Evolutionary conservation across 2,888 invertebrate species (phyloP).

Genomic region (Aporophyla lueneburgensis): DNA sequence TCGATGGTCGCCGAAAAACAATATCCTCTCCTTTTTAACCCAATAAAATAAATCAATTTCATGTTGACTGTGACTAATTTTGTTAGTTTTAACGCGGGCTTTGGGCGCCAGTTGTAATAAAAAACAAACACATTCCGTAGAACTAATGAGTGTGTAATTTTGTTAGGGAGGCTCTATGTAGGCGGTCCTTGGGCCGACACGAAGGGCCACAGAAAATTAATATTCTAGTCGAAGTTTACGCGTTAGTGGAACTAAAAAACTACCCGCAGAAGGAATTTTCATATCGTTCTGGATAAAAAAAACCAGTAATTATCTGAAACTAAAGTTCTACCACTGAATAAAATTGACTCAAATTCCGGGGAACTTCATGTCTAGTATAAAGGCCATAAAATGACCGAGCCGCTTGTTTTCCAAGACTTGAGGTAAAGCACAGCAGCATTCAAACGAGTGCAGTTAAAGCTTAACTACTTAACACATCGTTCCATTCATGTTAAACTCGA

Average conservation of each 20-base stretch:
- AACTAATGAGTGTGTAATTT: constrained; percentile 90
- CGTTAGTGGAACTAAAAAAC: constrained; percentile 58
- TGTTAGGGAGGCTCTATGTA: constrained; percentile 85
- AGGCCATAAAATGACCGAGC: background rate
- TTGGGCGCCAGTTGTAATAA: constrained; percentile 83
- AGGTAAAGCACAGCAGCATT: constrained; percentile 5
- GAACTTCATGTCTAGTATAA: background rate
- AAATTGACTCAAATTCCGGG: constrained; percentile 14
- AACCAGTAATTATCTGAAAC: constrained; percentile 1
- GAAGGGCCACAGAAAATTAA: constrained; percentile 76
- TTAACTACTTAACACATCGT: constrained; percentile 18
- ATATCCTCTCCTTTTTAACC: constrained; percentile 75
- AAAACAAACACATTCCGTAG: constrained; percentile 87
- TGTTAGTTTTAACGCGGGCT: constrained; percentile 83
- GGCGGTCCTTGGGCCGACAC: constrained; percentile 78
- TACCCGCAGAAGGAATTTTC: constrained; percentile 42
- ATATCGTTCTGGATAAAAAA: constrained; percentile 28
- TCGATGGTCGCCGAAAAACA: constrained; percentile 70
- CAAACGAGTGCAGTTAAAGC: constrained; percentile 19
- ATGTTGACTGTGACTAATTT: constrained; percentile 86
- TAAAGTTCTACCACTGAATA: background rate
- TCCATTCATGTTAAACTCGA: background rate
- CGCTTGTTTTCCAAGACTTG: constrained; percentile 3
- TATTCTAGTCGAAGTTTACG: constrained; percentile 69
- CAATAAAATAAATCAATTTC: constrained; percentile 78